phyloP scores from a whole-genome alignment of 2,113 vertebrate species.

The Myotis yumanensis region DNA sequence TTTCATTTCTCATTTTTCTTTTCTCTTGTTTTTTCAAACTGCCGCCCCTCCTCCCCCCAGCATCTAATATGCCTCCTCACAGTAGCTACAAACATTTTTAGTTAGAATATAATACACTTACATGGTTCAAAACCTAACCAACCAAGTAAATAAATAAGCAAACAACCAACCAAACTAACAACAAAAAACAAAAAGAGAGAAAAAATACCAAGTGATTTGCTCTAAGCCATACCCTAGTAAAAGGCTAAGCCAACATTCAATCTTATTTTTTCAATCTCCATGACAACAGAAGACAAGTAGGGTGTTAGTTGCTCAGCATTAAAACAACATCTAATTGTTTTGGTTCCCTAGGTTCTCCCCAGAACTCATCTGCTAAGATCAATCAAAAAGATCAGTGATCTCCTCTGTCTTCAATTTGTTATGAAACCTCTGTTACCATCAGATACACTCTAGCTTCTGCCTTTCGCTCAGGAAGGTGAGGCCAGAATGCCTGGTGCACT shows the following conservation, averaged over 20 bases:
- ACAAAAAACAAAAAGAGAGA: no score
- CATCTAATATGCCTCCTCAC: background rate
- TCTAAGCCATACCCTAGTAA: slow-evolving; percentile 13
- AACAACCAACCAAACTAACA: background rate
- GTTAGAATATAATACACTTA: background rate
- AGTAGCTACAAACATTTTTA: background rate
- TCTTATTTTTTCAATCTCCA: slow-evolving; percentile 32
- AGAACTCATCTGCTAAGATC: background rate
- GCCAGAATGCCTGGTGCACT: background rate
- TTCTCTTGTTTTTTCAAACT: background rate
- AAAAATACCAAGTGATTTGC: background rate
- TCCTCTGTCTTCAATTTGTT: background rate
- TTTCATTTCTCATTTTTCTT: background rate
- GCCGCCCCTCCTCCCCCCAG: no score
- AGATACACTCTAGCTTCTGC: background rate
- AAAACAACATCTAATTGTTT: slow-evolving; percentile 48
- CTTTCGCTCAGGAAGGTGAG: background rate
- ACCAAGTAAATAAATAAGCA: background rate
- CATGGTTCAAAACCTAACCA: background rate
- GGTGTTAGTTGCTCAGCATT: background rate
- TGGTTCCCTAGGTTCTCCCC: background rate
- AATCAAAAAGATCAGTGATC: background rate
- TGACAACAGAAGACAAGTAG: slow-evolving; percentile 15
- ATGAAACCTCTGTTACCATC: background rate
- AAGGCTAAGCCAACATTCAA: background rate